These are phyloP conservation scores for Agapornis roseicollis DNA, from an alignment of 2,113 vertebrate species.

Conservation along the genomic window DNA sequence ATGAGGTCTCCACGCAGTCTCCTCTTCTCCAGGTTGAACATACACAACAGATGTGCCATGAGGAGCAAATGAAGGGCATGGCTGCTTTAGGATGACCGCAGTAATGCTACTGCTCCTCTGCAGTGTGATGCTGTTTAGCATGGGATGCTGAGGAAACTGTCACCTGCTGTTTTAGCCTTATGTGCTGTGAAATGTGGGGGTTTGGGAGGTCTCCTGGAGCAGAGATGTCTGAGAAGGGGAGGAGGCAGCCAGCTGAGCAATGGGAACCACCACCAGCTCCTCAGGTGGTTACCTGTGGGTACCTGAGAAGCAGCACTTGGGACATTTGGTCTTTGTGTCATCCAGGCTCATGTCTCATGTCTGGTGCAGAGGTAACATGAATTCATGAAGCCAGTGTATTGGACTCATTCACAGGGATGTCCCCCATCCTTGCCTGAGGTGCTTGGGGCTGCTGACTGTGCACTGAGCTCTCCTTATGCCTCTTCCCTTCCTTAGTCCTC, in stretches of 20 bases:
- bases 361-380: not conserved
- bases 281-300: not conserved
- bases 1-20: not conserved
- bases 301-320: not conserved
- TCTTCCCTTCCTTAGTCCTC: not conserved
- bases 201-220: not conserved
- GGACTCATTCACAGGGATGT: not conserved
- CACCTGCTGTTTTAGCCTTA: not conserved
- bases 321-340: not conserved
- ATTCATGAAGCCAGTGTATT: fast-evolving
- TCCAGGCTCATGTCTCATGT: not conserved
- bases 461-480: not conserved
- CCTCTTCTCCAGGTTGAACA: not conserved
- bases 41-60: not conserved
- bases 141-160: no score
- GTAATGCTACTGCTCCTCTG: not conserved
- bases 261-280: not conserved
- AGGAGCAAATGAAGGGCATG: fast-evolving
- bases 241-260: not conserved
- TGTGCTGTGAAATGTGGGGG: not conserved
- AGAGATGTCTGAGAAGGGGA: not conserved
- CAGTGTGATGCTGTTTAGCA: fast-evolving
- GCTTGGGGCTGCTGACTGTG: not conserved
- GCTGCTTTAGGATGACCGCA: not conserved
- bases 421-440: not conserved